Conservation (phyloP, 2,888 invertebrate genomes). For the Aporophyla nigra region DNA sequence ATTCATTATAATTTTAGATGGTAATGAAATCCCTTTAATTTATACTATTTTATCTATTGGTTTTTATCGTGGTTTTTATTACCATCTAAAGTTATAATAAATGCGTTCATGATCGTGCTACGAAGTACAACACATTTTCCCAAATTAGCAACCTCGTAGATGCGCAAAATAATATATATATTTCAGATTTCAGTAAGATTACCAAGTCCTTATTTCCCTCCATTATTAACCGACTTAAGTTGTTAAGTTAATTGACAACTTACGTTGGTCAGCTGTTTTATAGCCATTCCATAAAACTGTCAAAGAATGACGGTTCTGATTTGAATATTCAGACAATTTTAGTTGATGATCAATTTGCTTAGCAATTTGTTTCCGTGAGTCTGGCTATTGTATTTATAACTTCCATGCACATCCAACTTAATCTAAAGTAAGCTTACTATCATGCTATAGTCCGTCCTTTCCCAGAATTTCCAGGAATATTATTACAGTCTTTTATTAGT, state of each 20-base stretch:
- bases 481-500: not conserved
- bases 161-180: too few species aligned
- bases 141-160: too few species aligned
- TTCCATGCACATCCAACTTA: not conserved
- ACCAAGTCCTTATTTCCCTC: slow-evolving; percentile 3
- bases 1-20: too few species aligned
- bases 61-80: too few species aligned
- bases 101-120: too few species aligned
- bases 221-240: not conserved
- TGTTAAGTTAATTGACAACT: not conserved
- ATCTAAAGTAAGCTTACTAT: not conserved
- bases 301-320: too few species aligned
- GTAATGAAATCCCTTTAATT: too few species aligned
- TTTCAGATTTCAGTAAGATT: not conserved
- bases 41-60: too few species aligned
- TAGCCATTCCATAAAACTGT: not conserved
- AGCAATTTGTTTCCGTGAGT: not conserved
- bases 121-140: too few species aligned
- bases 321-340: too few species aligned
- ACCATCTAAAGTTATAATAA: too few species aligned
- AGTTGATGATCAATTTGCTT: too few species aligned
- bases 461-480: not conserved
- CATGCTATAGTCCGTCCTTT: not conserved
- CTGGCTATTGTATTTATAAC: not conserved
- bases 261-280: not conserved